Base-by-base conservation (phyloP, 2,797 vertebrate species). In the Gallirallus australis region DNA sequence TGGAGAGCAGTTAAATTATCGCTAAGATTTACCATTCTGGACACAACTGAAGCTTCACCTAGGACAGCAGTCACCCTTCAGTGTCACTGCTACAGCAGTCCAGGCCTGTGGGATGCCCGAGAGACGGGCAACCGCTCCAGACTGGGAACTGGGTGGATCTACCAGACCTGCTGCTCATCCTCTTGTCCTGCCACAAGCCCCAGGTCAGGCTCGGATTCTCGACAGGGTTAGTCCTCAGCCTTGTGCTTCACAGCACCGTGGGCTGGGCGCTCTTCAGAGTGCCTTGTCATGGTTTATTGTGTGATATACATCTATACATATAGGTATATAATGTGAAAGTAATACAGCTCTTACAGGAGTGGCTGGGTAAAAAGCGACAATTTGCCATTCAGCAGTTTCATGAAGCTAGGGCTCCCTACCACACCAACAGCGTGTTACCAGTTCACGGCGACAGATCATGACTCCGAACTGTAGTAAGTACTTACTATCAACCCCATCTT, bases 341-440 rank as follows among this genome's bases (percentile, higher is more conserved):
- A 57, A 63, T 4, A 2, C 19, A 57, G 57, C 48, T 81, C 84
- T 57, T 24, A 19, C 15, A 73, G 73, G 54, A 90, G 82, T 5
- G 72, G 76, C 30, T 63, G 20, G 56, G 68, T 37, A 79, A 66
- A 89, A 89, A 89, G 72, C 63, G 66, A 86, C 42, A 7, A 45
- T 54, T 66, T 77, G 82, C 93, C 94, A 92, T 50, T 50, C 85
- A 79, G 35, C 90, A 89, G 93, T 37, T 96, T 84, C 91, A 66
- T 57, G 23, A 91, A 88, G 40, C 89, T 52, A 53, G 85, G 82
- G 90, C 76, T 92, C 59, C 82, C 81, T 57, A 70, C 37, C 81
- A 72, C 61, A 33, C 69, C 39, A 35, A 23, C 28, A 50, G 70
- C 56, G 13, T 2, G 1, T 35, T 7, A 64, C 39, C 65, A 9